Evolutionary conservation across 1,140 invertebrate species (phyloP), one percentile per base, ranked within the genome.

Genomic region (Rhizoglyphus robini): DNA sequence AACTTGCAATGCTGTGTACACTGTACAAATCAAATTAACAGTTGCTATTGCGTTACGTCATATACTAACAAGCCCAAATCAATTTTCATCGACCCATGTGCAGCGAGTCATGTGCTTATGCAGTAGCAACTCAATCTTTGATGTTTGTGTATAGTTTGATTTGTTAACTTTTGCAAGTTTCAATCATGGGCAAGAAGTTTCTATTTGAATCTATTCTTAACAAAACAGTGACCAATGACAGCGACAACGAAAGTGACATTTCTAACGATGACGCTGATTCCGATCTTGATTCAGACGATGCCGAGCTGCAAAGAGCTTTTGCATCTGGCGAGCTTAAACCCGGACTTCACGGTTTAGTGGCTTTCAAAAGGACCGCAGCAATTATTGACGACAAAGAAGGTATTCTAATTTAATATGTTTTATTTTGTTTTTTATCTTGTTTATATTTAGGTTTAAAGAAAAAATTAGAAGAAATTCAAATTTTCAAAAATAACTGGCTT

Each of bases 251-350:
- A 54, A 54, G 51, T 18, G 36, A 41, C 18, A 41, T 41, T 41
- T n/a, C n/a, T n/a, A n/a, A n/a, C n/a, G 36, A 41, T 11, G 36
- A 41, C 18, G 8, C 18, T 8, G 36, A 41, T 41, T 41, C 36
- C 18, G 32, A 62, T 65, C 20, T 11, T 13, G 63, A 41, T 36
- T 30, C 38, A n/a, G 64, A 65, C 57, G 51, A 60, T 60, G 58
- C 58, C 18, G 64, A 91, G 86, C 74, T 93, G 54, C 88, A 88
- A 82, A 83, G 86, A 76, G 88, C 88, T 0, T 90, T 91, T 76
- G 83, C 83, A 1, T 81, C 82, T 68, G 88, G 88, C 11, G 76
- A 84, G 62, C 69, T 94, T 0, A 88, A 92, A 74, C 86, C 88
- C 0, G 90, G 90, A 11, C 74, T 92, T 0, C 90, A 90, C 76